Evolutionary conservation across 2,888 invertebrate species (phyloP), one percentile per base, ranked within the genome.

Genomic region (Antitype chi): DNA sequence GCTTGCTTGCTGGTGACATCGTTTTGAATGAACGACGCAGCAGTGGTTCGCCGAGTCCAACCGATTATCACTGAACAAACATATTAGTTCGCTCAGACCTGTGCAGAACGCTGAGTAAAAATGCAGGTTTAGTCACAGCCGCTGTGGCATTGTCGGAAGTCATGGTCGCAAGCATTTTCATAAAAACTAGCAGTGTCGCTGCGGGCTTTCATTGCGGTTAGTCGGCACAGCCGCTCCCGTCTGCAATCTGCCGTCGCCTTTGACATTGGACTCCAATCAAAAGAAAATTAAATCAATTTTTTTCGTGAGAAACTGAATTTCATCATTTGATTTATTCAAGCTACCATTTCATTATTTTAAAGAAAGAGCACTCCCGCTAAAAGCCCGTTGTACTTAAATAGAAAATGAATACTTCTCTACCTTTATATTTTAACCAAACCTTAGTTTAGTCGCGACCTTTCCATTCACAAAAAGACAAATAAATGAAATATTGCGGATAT

Each of bases 271-370:
- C 17, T n/a, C 28, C 23, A 67, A 76, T 89, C 82, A 89, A 90
- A 90, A 70, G 81, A 78, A 86, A 87, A 79, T 84, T 70, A 79
- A 85, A 87, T 84, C 79, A 85, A 85, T 86, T 84, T 88, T 80
- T 85, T 82, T 52, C 81, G 64, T 59, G 81, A 83, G 76, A 84
- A 88, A 89, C 86, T 84, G 88, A 90, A 91, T 91, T 89, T 80
- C 76, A 82, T 90, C 90, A 89, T 87, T 87, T 84, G 89, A 90
- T 89, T 90, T 87, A 85, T 90, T 80, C 81, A 85, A 88, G 84
- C 81, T 74, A 71, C 88, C 90, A 92, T 91, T 89, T 82, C 79
- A 91, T 92, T 92, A 91, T 87, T 86, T 74, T 84, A 70, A 78
- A 89, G 79, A 89, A 91, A 89, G 85, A 89, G 86, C 89, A 82